A percentile compares a stretch with the other conserved stretches of the same genome.
phyloP scores from a whole-genome alignment of 2,113 vertebrate species.

The Nansenia antarctica region DNA sequence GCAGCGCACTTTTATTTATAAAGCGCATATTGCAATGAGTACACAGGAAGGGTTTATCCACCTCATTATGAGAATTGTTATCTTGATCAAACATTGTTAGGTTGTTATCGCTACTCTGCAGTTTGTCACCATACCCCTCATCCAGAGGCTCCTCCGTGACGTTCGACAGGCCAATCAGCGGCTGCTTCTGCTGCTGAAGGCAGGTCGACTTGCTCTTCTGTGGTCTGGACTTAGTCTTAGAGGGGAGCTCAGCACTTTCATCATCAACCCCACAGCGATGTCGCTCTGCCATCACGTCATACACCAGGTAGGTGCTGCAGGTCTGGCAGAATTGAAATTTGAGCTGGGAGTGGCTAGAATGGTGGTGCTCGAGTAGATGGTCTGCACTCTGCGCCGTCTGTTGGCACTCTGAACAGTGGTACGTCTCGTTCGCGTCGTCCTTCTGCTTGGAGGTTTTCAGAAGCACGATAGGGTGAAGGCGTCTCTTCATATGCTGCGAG shows the following conservation, averaged over 20 bases:
- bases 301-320: constrained; percentile 80
- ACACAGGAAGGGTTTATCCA: constrained; percentile 54
- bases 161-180: constrained; percentile 48
- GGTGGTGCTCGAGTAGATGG: too few relatives aligned
- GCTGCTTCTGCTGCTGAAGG: constrained; percentile 56
- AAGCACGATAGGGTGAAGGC: too few relatives aligned
- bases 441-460: too few relatives aligned
- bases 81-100: constrained; percentile 24
- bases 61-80: not conserved
- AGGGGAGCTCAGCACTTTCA: too few relatives aligned
- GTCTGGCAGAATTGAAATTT: too few relatives aligned
- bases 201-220: constrained; percentile 18
- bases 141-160: constrained; percentile 68
- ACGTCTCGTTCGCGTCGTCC: too few relatives aligned
- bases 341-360: too few relatives aligned
- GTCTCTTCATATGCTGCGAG: too few relatives aligned
- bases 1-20: constrained; percentile 59
- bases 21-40: constrained; percentile 58
- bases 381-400: too few relatives aligned
- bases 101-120: constrained; percentile 13
- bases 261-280: too few relatives aligned
- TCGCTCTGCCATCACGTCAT: too few relatives aligned
- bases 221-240: constrained; percentile 59
- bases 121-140: constrained; percentile 31
- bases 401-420: too few relatives aligned